phyloP scores from a whole-genome alignment of 2,888 invertebrate genomes.

The Panzeria rudis region DNA sequence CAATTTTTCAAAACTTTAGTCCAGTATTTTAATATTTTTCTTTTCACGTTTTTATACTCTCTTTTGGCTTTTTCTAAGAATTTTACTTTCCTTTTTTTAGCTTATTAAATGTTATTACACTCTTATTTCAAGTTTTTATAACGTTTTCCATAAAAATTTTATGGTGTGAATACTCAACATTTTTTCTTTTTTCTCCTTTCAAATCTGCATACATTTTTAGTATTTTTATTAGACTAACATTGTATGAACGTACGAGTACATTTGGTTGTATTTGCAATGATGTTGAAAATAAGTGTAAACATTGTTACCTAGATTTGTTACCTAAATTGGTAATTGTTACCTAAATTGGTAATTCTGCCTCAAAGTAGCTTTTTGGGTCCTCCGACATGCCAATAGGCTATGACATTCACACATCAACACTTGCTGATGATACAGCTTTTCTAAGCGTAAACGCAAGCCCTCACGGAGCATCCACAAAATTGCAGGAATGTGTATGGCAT shows the following conservation, averaged over 20 bases:
- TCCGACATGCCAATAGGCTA: too few species aligned
- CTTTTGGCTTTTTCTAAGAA: not conserved
- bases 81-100: not conserved
- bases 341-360: too few species aligned
- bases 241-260: not conserved
- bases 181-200: not conserved
- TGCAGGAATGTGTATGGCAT: too few species aligned
- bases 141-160: not conserved
- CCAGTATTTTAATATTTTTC: too few species aligned
- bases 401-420: too few species aligned
- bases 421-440: too few species aligned
- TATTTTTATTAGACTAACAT: conserved; percentile 12
- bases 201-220: conserved; percentile 5
- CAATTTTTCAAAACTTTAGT: too few species aligned
- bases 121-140: not conserved
- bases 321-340: too few species aligned
- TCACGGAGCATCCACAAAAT: too few species aligned
- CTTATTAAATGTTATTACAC: not conserved
- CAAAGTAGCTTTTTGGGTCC: too few species aligned
- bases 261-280: conserved; percentile 47
- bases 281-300: conserved; percentile 55
- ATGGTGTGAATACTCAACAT: not conserved
- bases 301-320: conserved; percentile 43
- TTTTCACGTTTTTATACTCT: not conserved
- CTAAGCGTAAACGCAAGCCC: too few species aligned